Base-by-base conservation (phyloP, 2,113 vertebrate genomes). In the Dromiciops gliroides region DNA sequence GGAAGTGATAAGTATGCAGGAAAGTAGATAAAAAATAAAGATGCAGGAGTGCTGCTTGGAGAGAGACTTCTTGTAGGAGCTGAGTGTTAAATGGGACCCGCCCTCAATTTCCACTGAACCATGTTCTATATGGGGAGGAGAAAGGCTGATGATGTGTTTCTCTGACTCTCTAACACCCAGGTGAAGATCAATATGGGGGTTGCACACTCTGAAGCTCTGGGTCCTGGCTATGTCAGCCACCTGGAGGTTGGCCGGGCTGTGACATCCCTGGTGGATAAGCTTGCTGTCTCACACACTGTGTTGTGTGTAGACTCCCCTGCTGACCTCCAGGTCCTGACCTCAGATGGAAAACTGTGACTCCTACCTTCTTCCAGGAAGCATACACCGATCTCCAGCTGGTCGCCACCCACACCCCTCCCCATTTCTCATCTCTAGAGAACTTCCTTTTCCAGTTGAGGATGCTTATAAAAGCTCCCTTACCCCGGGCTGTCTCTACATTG, bases 181-280 rank as follows among this genome's bases (percentile, higher is more conserved):
- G 97, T 99, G 97, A 99, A 98, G 97, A 98, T 99, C 47, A 95
- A 99, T 96, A 97, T 99, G 16, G 99, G 99, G 1, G 99, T 99
- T 9, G 98, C 96, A 0, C 92, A 98, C 12, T 98, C 98, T 0
- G 99, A 99, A 50, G 98, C 97, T 48, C 94, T 99, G 97, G 97
- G 95, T 0, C 99, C 99, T 0, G 99, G 99, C 0, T 99, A 97
- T 95, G 97, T 99, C 91, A 98, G 98, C 96, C 99, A 99, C 94
- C 96, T 99, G 98, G 99, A 99, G 53, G 98, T 99, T 94, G 99
- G 99, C 0, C 97, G 98, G 67, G 98, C 98, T 0, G 98, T 99
- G 14, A 98, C 99, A 51, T 51, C 97, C 3, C 97, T 99, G 47
- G 97, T 99, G 96, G 99, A 99, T 67, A 98, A 97, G 95, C 96